phyloP scores from a whole-genome alignment of 2,797 vertebrate genomes.

The Urosaurus nigricauda region DNA sequence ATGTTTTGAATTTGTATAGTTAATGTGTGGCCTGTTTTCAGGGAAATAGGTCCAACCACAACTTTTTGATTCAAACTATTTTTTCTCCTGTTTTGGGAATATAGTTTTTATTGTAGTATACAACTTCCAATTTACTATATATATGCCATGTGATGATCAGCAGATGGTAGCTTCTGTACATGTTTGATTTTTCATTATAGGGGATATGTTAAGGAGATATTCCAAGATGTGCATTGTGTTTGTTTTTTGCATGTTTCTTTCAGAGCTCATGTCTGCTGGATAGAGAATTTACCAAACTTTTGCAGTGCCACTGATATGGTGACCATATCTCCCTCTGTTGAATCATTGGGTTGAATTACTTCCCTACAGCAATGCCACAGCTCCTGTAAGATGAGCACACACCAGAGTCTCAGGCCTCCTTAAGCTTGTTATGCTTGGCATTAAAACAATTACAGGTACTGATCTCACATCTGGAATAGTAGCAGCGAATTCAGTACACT shows the following conservation, averaged over 20 bases:
- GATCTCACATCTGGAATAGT: constrained; percentile 56
- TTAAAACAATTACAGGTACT: constrained; percentile 48
- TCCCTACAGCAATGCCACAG: constrained; percentile 59
- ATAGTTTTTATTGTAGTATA: too few species aligned
- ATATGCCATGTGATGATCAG: too few species aligned
- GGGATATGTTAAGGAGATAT: neutral
- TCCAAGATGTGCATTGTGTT: neutral
- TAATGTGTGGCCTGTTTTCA: too few species aligned
- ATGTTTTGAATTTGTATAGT: too few species aligned
- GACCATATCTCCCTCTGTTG: neutral
- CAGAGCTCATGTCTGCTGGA: neutral
- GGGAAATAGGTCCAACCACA: too few species aligned
- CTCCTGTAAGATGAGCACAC: constrained; percentile 53
- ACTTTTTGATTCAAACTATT: too few species aligned
- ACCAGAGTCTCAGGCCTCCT: constrained; percentile 44
- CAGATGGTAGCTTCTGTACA: neutral
- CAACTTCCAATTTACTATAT: too few species aligned
- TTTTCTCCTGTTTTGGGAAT: too few species aligned
- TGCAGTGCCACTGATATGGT: too few species aligned
- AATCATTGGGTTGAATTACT: constrained; percentile 60
- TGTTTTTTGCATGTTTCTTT: neutral
- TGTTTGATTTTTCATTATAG: neutral
- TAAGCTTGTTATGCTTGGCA: constrained; percentile 65
- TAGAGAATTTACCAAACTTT: neutral
- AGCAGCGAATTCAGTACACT: constrained; percentile 29